Conservation (phyloP, 2,888 invertebrate species). For the Sinhomidia bicolor region DNA sequence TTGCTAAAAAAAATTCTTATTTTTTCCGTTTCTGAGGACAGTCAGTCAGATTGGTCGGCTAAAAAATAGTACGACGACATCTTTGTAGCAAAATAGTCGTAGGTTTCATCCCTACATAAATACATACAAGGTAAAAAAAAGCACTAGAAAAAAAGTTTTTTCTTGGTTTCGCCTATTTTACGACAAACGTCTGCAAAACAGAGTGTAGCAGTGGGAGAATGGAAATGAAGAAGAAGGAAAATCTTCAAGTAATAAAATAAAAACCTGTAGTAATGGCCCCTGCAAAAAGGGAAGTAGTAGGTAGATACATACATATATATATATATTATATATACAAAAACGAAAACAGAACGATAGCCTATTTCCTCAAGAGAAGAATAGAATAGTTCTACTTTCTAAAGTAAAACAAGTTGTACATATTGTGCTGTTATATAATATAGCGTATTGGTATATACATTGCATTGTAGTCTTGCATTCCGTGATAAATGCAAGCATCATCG, state of each 20-base stretch:
- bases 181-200: conserved; percentile 1
- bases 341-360: not conserved
- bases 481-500: not conserved
- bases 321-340: not conserved
- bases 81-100: no score
- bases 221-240: not conserved
- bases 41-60: not conserved
- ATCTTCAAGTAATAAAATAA: conserved; percentile 26
- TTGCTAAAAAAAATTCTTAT: not conserved
- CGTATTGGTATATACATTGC: no score
- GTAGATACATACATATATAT: no score
- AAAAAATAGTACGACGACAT: not conserved
- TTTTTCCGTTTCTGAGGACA: not conserved
- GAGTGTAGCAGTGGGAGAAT: not conserved
- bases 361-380: not conserved
- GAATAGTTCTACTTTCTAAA: no score
- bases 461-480: not conserved
- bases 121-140: not conserved
- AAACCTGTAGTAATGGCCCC: conserved; percentile 32
- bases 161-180: not conserved
- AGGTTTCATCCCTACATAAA: not conserved
- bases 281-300: not conserved
- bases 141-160: not conserved
- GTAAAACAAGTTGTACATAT: not conserved
- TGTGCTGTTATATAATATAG: no score